A percentile compares a stretch with the other conserved stretches of the same genome.
These are phyloP conservation scores for Antechinus stuartii DNA, from an alignment of 2,113 vertebrate genomes.

Conservation along the genomic window DNA sequence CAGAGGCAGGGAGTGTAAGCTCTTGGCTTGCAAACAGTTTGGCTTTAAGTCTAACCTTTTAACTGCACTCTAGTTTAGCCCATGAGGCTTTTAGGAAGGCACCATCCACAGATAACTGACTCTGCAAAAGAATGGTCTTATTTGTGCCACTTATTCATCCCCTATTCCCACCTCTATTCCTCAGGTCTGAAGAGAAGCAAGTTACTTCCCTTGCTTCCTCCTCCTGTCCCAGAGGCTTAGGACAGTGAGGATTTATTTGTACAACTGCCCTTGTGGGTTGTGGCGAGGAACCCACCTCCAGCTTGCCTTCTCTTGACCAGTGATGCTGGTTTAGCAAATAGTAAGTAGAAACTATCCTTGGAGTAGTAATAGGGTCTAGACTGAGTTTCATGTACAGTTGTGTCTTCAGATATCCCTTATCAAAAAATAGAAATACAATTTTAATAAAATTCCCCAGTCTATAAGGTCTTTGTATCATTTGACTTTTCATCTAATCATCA, in stretches of 20 bases:
- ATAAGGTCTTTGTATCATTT: not conserved
- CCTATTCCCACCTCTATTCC: not conserved
- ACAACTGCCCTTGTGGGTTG: not conserved
- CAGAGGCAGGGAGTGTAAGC: slow-evolving; percentile 9
- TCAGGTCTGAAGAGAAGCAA: slow-evolving; percentile 19
- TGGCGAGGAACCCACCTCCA: not conserved
- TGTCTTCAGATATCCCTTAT: not conserved
- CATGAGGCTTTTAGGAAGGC: slow-evolving; percentile 32
- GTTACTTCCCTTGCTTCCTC: not conserved
- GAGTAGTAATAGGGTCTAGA: not conserved
- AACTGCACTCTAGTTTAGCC: slow-evolving; percentile 34
- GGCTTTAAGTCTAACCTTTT: slow-evolving; percentile 18
- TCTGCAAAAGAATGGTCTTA: slow-evolving; percentile 33
- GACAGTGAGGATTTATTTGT: not conserved
- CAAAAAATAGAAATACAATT: not conserved
- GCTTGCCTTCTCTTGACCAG: not conserved
- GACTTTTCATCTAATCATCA: not conserved
- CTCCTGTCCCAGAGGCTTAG: not conserved
- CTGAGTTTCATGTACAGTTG: slow-evolving; percentile 14
- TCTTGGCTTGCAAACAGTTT: slow-evolving; percentile 60
- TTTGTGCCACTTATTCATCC: slow-evolving; percentile 23
- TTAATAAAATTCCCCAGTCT: not conserved
- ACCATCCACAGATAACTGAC: not conserved
- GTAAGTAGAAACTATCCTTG: not conserved
- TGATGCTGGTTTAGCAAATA: not conserved